Base-by-base conservation (phyloP, 92 coral and sea anemone species). In the Meandrina meandrites region DNA sequence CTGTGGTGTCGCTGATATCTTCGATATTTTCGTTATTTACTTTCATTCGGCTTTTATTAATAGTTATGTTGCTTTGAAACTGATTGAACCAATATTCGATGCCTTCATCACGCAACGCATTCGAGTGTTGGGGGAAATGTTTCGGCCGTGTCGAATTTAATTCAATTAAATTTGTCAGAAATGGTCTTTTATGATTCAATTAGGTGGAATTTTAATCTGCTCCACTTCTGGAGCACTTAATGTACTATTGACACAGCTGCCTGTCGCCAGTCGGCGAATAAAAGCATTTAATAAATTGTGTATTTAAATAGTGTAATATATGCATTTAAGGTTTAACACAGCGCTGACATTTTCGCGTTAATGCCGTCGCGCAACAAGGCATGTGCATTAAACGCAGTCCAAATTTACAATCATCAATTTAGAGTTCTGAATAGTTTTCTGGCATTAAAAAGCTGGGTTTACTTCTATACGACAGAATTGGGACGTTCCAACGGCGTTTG, bases 41-140 rank as follows among this genome's bases (percentile, higher is more conserved):
- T 66, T 28, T 66, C 0, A 28, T 62, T 62, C 69, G 9, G 69
- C 28, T 22, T 18, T 30, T 22, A 14, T 62, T 62, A 62, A n/a
- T 62, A 2, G 45, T 40, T 24, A 24, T 62, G 67, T 21, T 60
- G 67, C 10, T 60, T 60, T 60, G n/a, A 56, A 56, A 56, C 22
- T 56, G 4, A 19, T 57, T 19, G 64, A 10, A 27, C 17, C 71
- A 66, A 66, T 24, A 66, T 66, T 66, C 71, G 34, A 66, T 27
- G 71, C 3, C 71, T 28, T 66, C 71, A 66, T 66, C 71, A 66
- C 71, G 71, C 71, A 66, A 66, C 71, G 9, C 35, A 66, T 66
- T 66, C 30, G 27, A 24, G 68, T 73, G 27, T 73, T 37, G 19
- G 27, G 78, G 51, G 15, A 12, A n/a, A 34, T 73, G n/a, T 11